These are phyloP conservation scores for Imbricaverruca yamaguchii DNA, from an alignment of 2,888 invertebrate genomes.

Conservation along the genomic window DNA sequence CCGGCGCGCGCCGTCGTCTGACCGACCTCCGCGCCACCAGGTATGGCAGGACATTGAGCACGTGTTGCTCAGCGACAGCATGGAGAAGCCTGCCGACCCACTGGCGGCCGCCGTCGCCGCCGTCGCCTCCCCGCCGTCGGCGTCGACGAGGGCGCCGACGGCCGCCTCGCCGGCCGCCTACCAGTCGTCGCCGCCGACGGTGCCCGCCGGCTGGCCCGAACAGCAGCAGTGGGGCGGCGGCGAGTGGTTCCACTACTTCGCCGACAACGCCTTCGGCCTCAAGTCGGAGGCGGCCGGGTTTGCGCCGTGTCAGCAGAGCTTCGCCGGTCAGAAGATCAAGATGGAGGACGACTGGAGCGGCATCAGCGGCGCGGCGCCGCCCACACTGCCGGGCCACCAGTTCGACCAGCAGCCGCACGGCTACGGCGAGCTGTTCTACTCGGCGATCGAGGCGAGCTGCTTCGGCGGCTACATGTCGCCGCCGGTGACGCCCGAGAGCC, in stretches of 20 bases:
- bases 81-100: not conserved
- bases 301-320: not conserved
- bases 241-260: slow-evolving; percentile 1
- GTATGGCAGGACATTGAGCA: slow-evolving; percentile 43
- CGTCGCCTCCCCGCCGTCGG: not conserved
- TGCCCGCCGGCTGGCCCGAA: not conserved
- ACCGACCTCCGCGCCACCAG: slow-evolving; percentile 32
- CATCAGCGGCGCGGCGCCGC: not conserved
- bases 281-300: not conserved
- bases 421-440: slow-evolving; percentile 25
- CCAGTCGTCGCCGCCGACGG: not conserved
- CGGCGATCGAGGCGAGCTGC: not conserved
- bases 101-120: not conserved
- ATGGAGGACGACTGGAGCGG: not conserved
- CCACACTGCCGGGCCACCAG: not conserved
- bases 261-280: slow-evolving; percentile 20
- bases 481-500: slow-evolving; percentile 44
- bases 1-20: not conserved
- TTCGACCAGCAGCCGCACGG: slow-evolving; percentile 9
- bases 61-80: slow-evolving; percentile 37
- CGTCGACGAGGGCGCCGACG: not conserved
- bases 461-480: slow-evolving; percentile 43
- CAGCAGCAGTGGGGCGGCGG: not conserved
- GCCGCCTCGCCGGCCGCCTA: not conserved
- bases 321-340: not conserved